These are phyloP conservation scores for Macrosteles quadrilineatus DNA, from an alignment of 1,140 invertebrate species.

Conservation along the genomic window DNA sequence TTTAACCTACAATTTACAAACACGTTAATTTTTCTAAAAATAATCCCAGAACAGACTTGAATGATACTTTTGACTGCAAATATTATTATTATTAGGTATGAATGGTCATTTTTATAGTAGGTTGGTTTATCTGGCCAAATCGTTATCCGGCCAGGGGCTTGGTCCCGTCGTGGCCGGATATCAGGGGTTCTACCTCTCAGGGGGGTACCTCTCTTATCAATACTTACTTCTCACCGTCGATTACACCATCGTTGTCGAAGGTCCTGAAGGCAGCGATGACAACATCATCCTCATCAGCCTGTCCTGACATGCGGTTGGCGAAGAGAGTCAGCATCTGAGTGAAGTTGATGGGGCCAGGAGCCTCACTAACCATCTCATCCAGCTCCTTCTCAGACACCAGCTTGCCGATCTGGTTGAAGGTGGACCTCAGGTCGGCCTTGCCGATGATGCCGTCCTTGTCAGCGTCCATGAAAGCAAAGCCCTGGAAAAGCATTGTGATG, in stretches of 20 bases:
- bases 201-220: no score
- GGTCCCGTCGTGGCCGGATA: no score
- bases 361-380: conserved; percentile 88
- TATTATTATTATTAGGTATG: no score
- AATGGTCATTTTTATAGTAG: no score
- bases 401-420: conserved; percentile 93
- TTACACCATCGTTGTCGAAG: conserved; percentile 90
- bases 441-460: conserved; percentile 98
- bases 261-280: conserved; percentile 94
- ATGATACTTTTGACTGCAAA: no score
- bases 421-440: conserved; percentile 92
- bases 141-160: no score
- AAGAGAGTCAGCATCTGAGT: conserved; percentile 92
- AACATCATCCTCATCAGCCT: conserved; percentile 91
- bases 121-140: no score
- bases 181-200: no score
- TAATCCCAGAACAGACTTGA: no score
- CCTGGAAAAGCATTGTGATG: conserved; percentile 61
- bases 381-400: conserved; percentile 87
- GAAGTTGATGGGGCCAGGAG: conserved; percentile 92
- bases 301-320: conserved; percentile 80
- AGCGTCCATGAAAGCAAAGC: conserved; percentile 97
- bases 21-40: no score
- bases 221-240: conserved; percentile 78
- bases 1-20: no score